These are phyloP conservation scores for Canis aureus DNA, from an alignment of 2,113 vertebrate genomes.

Conservation along the genomic window DNA sequence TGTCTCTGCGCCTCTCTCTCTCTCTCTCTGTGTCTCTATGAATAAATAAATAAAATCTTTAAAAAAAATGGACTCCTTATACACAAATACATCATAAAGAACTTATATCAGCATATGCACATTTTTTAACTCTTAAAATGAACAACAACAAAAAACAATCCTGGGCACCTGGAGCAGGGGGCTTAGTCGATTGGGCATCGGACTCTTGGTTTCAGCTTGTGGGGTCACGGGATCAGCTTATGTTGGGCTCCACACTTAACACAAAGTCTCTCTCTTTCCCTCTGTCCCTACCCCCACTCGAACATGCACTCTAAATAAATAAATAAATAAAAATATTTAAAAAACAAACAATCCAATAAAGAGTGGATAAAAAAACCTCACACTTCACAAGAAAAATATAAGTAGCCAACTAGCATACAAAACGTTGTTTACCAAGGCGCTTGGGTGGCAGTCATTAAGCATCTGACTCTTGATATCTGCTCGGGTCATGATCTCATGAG, in stretches of 20 bases:
- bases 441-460: background rate
- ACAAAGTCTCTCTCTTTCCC: background rate
- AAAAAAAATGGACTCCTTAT: background rate
- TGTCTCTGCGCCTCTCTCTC: no score
- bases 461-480: background rate
- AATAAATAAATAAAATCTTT: background rate
- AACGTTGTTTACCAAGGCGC: background rate
- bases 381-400: background rate
- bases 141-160: background rate
- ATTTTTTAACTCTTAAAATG: background rate
- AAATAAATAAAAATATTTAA: background rate
- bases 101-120: background rate
- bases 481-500: background rate
- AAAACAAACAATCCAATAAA: background rate
- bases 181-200: background rate
- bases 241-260: background rate
- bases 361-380: background rate
- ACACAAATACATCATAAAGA: background rate
- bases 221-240: background rate
- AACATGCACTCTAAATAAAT: background rate
- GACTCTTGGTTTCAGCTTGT: background rate
- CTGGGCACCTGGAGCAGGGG: no score
- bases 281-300: no score
- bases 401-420: background rate
- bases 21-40: no score